phyloP scores from a whole-genome alignment of 2,113 vertebrate genomes.

The Mormoops blainvillei region DNA sequence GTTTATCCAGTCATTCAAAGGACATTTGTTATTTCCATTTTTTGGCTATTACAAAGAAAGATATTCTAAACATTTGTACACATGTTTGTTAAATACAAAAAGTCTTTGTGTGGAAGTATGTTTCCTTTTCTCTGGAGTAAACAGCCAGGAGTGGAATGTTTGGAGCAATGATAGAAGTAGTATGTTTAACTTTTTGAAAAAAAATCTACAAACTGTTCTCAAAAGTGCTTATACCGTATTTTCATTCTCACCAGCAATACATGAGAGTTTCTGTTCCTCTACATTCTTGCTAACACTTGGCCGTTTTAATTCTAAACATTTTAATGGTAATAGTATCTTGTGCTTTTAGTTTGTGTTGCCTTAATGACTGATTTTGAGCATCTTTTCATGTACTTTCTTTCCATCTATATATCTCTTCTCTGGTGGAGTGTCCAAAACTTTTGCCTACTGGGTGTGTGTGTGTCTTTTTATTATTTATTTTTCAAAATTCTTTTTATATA shows the following conservation, averaged over 20 bases:
- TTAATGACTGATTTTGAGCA: not conserved
- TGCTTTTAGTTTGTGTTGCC: not conserved
- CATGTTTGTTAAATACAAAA: not conserved
- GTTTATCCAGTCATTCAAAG: not conserved
- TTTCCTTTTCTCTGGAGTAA: not conserved
- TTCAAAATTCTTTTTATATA: not conserved
- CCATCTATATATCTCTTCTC: not conserved
- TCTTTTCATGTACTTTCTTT: not conserved
- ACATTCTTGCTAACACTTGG: not conserved
- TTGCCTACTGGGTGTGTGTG: not conserved
- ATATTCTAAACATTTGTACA: not conserved
- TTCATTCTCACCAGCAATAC: not conserved
- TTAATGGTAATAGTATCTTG: not conserved
- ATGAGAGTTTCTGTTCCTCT: not conserved
- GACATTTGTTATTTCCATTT: not conserved
- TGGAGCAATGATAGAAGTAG: not conserved
- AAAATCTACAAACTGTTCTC: not conserved
- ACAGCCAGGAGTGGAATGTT: not conserved
- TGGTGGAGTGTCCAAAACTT: not conserved
- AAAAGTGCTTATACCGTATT: not conserved
- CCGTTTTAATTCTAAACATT: not conserved
- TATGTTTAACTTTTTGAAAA: not conserved
- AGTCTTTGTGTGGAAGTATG: not conserved
- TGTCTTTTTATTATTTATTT: not conserved
- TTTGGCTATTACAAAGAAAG: not conserved